Base-by-base conservation (phyloP, 1,140 invertebrate species). In the Pollicipes pollicipes region DNA sequence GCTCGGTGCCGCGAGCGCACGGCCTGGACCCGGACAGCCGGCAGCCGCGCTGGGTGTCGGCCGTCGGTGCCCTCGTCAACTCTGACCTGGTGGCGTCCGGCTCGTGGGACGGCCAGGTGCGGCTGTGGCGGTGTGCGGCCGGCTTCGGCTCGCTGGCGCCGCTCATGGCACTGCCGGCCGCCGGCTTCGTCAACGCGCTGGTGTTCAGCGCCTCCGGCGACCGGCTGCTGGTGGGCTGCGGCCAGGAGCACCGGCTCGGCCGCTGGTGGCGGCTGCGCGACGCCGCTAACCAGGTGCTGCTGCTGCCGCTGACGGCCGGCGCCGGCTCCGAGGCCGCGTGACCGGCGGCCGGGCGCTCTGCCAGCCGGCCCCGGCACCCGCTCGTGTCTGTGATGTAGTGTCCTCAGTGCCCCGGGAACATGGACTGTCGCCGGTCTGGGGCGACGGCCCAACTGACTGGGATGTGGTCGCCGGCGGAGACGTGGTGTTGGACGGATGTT, bases 1-100 rank as follows among this genome's bases (percentile, higher is more conserved):
- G 83, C 75, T 84, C 80, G n/a, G 79, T 90, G 1, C 74, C 78
- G 32, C 80, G 86, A 76, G 92, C 92, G n/a, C 94, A 97, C 81
- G 90, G 90, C 0, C 75, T 74, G 28, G 80, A 84, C 74, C 74
- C 78, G 35, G 79, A 78, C n/a, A 89, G 87, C 77, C 80, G 81
- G 16, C 81, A 88, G 73, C 84, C 90, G 0, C 85, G 90, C 75
- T 98, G 95, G 94, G 90, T 98, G 70, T 87, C 87, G 35, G 85
- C 89, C 72, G 80, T 97, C 69, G 86, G 88, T 16, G 84, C 91
- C 16, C 79, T 93, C 63, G 81, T 88, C 13, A 92, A 95, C 80
- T 90, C 92, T 27, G 93, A 97, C 84, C 78, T 98, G 17, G 83
- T 97, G 73, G 94, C 92, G 31, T 94, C 93, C 77, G 91, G 94